A percentile compares a stretch with the other conserved stretches of the same genome.
Conservation (phyloP, 2,888 invertebrate genomes). For the Tetragnatha montana region DNA sequence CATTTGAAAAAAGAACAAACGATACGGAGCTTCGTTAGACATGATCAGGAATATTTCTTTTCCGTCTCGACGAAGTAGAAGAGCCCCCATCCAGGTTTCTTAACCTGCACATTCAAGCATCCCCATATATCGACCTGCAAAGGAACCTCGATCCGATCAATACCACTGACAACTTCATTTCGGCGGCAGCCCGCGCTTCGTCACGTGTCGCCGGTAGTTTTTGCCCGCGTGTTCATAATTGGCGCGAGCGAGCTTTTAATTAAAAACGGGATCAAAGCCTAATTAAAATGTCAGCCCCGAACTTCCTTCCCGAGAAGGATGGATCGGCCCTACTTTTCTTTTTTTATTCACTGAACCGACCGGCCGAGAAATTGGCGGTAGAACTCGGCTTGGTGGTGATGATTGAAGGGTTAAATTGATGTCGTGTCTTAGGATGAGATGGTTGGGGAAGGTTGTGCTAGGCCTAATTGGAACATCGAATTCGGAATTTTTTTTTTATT, state of each 20-base stretch:
- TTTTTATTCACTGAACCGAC: background rate
- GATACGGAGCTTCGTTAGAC: too few species aligned
- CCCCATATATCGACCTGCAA: background rate
- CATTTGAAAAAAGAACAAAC: too few species aligned
- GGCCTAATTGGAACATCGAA: too few species aligned
- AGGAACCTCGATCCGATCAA: conserved; percentile 23
- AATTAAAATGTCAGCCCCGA: conserved; percentile 59
- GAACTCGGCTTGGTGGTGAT: background rate
- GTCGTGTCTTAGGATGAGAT: too few species aligned
- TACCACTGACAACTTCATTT: conserved; percentile 29
- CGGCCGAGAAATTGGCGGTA: background rate
- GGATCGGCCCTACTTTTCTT: conserved; percentile 15
- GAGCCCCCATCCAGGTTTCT: too few species aligned
- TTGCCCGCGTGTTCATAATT: conserved; percentile 8
- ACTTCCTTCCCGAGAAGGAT: background rate
- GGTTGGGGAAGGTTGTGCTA: too few species aligned
- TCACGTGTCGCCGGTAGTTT: conserved; percentile 15
- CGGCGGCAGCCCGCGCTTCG: conserved; percentile 3
- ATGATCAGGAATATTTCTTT: too few species aligned
- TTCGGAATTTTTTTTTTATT: too few species aligned
- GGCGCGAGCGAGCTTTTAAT: conserved; percentile 48
- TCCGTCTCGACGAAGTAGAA: too few species aligned
- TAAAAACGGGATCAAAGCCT: conserved; percentile 63
- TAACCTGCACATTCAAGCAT: too few species aligned
- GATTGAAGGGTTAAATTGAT: background rate